Base-by-base conservation (phyloP, 2,888 invertebrate species). In the Synergus itoensis region DNA sequence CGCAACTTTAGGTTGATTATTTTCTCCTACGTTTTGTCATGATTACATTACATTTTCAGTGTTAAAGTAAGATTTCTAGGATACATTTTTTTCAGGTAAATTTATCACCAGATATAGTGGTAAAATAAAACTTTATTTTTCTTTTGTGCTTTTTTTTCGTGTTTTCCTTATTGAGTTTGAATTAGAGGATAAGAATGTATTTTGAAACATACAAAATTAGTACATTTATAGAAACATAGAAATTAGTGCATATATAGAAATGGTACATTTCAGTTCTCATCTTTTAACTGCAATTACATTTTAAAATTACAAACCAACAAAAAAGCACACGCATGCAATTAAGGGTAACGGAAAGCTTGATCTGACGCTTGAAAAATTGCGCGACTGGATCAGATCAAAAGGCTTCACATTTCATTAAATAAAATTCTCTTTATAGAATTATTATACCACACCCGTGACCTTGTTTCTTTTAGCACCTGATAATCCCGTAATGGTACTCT, bases 401-500 rank as follows among this genome's bases (percentile, higher is more conserved):
- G 43, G 12, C 9, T 18, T 45, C 18, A 65, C 4, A 4, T 12
- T 65, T 43, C 43, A 41, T 12, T 67, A 28, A 28, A 28, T 43
- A 18, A 5, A 43, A 45, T 41, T 43, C 16, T 36, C 21, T 16
- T 48, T n/a, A 16, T n/a, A 16, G 8, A 69, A 67, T 28, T 16
- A 28, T 45, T 69, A 8, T 8, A 53, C 53, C 53, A 53, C n/a
- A 28, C 69, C 16, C 48, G 16, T 48, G 48, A 69, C 43, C 62
- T 53, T 53, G 53, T 53, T 60, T 76, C 21, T 76, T 76, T 41
- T 7, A 40, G n/a, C 18, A 28, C 14, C 16, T 45, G 9, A 48
- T 69, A 69, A 48, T 69, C n/a, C 14, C 28, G 16, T 28, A 69
- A 43, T 48, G 43, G 16, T 69, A 18, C 53, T 48, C 28, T 18